phyloP scores from a whole-genome alignment of 2,113 vertebrate species.

The Antennarius striatus region DNA sequence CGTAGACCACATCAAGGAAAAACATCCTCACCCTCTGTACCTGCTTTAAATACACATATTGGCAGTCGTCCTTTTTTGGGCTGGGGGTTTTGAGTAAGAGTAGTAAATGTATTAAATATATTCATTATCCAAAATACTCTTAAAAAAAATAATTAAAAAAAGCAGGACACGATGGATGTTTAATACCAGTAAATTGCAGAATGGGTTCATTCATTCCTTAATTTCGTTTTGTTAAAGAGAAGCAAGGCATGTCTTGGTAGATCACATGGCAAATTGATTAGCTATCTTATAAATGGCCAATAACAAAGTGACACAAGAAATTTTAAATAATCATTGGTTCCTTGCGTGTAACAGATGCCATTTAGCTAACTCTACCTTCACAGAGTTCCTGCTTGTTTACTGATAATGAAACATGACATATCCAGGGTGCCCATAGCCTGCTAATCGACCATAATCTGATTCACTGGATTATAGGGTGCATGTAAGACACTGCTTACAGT shows the following conservation, averaged over 20 bases:
- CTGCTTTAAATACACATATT: no score
- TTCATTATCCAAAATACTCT: background rate
- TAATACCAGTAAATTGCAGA: no score
- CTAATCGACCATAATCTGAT: conserved; percentile 82
- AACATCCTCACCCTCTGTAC: no score
- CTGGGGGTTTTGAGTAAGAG: no score
- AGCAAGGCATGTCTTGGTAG: background rate
- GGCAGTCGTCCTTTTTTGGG: no score
- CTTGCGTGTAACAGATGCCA: conserved; percentile 12
- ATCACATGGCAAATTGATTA: background rate
- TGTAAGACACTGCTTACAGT: conserved; percentile 53
- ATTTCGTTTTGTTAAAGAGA: background rate
- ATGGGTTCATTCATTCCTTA: background rate
- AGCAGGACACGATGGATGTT: no score
- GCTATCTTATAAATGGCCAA: background rate
- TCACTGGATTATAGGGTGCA: conserved; percentile 74
- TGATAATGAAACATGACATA: conserved; percentile 76
- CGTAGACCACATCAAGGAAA: no score
- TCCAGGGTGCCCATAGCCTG: conserved; percentile 77
- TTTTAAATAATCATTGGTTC: conserved; percentile 11
- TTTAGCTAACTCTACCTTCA: conserved; percentile 19
- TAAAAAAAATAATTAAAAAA: background rate
- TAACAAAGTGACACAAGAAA: conserved; percentile 7
- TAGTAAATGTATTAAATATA: background rate
- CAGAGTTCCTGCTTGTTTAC: conserved; percentile 39